Evolutionary conservation across 2,797 vertebrate genomes (phyloP).

Genomic region (Peromyscus eremicus): DNA sequence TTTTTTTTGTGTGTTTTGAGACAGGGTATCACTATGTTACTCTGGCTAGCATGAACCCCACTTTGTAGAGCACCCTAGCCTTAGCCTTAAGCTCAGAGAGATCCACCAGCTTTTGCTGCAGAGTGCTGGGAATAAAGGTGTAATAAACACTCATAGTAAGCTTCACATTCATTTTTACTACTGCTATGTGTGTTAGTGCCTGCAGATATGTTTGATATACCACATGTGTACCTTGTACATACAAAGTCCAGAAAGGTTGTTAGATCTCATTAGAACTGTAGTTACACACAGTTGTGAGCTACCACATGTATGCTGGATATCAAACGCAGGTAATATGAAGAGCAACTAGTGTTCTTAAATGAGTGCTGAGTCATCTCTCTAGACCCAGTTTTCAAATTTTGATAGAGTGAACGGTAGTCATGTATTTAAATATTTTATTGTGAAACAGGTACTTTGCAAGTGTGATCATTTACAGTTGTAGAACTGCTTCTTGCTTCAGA

Average conservation of each 20-base stretch:
- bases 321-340: not conserved
- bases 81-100: not conserved
- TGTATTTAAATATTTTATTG: not conserved
- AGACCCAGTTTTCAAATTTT: conserved; percentile 8
- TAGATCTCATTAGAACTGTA: not conserved
- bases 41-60: not conserved
- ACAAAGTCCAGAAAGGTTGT: not conserved
- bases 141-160: not conserved
- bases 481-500: not conserved
- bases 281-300: not conserved
- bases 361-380: no score
- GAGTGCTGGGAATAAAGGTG: not conserved
- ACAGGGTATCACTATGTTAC: not conserved
- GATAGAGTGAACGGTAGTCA: not conserved
- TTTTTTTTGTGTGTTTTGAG: not conserved
- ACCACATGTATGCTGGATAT: not conserved
- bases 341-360: not conserved
- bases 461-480: not conserved
- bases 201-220: not conserved
- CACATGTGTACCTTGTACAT: not conserved
- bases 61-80: not conserved
- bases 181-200: not conserved
- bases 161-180: not conserved
- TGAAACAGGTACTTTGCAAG: not conserved
- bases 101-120: not conserved